These are phyloP conservation scores for Oxyruncus cristatus DNA, from an alignment of 2,113 vertebrate species.

Conservation along the genomic window DNA sequence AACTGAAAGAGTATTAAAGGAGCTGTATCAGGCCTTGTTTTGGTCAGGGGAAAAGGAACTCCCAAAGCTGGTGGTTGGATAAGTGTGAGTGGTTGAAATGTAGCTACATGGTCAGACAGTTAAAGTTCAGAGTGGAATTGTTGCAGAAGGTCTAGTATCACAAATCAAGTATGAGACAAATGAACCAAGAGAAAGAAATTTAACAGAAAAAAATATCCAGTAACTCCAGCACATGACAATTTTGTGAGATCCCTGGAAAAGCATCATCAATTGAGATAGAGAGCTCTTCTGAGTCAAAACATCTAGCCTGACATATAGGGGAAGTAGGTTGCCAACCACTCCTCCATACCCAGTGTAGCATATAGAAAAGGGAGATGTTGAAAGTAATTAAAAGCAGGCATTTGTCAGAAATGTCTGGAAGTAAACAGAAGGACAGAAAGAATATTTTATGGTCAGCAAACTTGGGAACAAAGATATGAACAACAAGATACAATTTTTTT, in stretches of 20 bases:
- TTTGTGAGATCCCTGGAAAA: not conserved
- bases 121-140: not conserved
- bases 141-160: not conserved
- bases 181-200: not conserved
- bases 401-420: not conserved
- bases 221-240: not conserved
- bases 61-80: not conserved
- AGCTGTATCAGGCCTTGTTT: not conserved
- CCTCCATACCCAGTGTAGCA: not conserved
- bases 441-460: not conserved
- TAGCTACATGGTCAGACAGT: not conserved
- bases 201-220: not conserved
- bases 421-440: not conserved
- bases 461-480: not conserved
- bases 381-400: not conserved
- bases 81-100: not conserved
- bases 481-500: not conserved
- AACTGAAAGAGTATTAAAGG: not conserved
- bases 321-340: not conserved
- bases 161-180: not conserved
- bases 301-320: not conserved
- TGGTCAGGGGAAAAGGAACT: not conserved
- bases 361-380: not conserved
- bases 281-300: not conserved
- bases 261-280: not conserved